phyloP scores from a whole-genome alignment of 2,888 invertebrate genomes.

The Harpalus rubripes region DNA sequence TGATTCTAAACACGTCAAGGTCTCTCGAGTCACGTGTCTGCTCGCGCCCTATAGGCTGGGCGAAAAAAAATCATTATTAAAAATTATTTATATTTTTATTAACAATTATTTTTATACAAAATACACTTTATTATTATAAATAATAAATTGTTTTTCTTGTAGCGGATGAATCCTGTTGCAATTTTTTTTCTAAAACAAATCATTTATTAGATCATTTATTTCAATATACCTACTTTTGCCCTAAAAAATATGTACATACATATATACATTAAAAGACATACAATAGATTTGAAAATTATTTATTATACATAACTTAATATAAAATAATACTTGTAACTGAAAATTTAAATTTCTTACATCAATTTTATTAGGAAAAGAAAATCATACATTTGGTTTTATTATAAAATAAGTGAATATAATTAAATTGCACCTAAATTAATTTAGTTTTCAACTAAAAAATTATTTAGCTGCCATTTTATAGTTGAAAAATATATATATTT shows the following conservation, averaged over 20 bases:
- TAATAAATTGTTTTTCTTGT: too few relatives aligned
- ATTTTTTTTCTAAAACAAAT: too few relatives aligned
- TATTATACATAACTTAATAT: conserved; percentile 44
- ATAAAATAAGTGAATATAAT: conserved; percentile 71
- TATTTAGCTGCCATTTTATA: conserved; percentile 46
- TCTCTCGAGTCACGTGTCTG: too few relatives aligned
- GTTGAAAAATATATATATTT: conserved; percentile 44
- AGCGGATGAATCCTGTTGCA: too few relatives aligned
- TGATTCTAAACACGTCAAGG: too few relatives aligned
- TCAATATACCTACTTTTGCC: conserved; percentile 22
- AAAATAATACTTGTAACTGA: conserved; percentile 46
- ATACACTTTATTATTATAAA: too few relatives aligned
- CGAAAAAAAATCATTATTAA: too few relatives aligned
- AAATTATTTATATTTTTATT: too few relatives aligned
- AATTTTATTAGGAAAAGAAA: conserved; percentile 71
- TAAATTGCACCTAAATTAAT: conserved; percentile 65
- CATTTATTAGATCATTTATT: too few relatives aligned
- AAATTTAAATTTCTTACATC: conserved; percentile 68
- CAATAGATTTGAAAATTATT: conserved; percentile 27
- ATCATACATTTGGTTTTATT: conserved; percentile 71
- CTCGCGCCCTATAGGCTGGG: too few relatives aligned
- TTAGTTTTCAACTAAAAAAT: conserved; percentile 28
- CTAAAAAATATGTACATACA: conserved; percentile 5
- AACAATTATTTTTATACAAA: too few relatives aligned
- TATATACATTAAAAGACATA: conserved; percentile 9